phyloP scores from a whole-genome alignment of 2,113 vertebrate genomes.

The Antechinus flavipes region DNA sequence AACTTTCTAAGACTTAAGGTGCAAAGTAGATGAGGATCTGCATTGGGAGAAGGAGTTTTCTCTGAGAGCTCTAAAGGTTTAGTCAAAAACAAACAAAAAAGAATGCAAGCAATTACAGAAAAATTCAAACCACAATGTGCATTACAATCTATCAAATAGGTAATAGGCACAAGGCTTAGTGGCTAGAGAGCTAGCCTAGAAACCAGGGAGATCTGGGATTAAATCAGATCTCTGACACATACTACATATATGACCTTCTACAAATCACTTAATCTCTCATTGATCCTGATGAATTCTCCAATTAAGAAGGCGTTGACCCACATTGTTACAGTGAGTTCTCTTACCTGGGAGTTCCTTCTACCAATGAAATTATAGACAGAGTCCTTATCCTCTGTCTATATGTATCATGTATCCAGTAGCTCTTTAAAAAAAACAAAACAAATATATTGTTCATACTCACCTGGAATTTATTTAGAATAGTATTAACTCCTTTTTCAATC shows the following conservation, averaged over 20 bases:
- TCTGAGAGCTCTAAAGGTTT: not conserved
- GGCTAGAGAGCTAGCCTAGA: not conserved
- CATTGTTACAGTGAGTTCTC: not conserved
- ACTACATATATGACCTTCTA: not conserved
- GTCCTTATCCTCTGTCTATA: not conserved
- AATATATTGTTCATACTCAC: conserved; percentile 55
- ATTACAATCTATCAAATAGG: not conserved
- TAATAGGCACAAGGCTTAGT: not conserved
- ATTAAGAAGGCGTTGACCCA: not conserved
- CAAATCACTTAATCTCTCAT: not conserved
- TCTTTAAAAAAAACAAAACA: conserved; percentile 7
- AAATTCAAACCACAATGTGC: not conserved
- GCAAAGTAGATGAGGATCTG: not conserved
- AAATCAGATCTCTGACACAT: not conserved
- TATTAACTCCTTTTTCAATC: conserved; percentile 49
- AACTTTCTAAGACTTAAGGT: not conserved
- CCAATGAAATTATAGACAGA: not conserved
- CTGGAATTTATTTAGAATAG: conserved; percentile 61
- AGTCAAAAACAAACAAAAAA: not conserved
- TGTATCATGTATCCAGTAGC: conserved; percentile 26
- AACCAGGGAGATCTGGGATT: not conserved
- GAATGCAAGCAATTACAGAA: not conserved
- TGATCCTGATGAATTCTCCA: not conserved
- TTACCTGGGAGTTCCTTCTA: not conserved
- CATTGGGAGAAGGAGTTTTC: not conserved